phyloP scores from a whole-genome alignment of 2,113 vertebrate genomes.

The Oryzias curvinotus region DNA sequence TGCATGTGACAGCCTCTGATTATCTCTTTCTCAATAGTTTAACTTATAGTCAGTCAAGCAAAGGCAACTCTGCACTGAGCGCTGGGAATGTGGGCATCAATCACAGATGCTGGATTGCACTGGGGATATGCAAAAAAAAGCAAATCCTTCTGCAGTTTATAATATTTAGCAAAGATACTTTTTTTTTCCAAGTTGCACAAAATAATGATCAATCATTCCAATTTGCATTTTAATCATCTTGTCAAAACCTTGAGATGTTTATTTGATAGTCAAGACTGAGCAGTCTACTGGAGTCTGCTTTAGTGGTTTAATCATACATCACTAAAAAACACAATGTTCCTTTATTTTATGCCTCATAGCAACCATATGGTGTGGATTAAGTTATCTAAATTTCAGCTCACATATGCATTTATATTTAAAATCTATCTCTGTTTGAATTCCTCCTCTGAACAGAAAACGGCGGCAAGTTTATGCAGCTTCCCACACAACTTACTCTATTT shows the following conservation, averaged over 20 bases:
- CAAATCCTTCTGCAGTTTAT: slow-evolving; percentile 29
- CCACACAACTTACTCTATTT: too few species aligned
- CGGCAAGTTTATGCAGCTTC: neutral
- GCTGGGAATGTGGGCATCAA: slow-evolving; percentile 10
- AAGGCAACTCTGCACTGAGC: too few species aligned
- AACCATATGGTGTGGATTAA: neutral
- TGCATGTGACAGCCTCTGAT: slow-evolving; percentile 29
- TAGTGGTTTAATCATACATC: neutral
- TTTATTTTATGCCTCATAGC: neutral
- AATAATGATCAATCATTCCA: slow-evolving; percentile 17
- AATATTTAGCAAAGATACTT: slow-evolving; percentile 23
- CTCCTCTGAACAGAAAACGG: neutral
- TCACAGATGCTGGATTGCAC: slow-evolving; percentile 31
- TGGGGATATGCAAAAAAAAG: neutral
- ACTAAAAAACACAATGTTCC: neutral
- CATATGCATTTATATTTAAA: neutral
- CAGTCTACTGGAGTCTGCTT: neutral
- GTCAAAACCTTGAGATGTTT: too few species aligned
- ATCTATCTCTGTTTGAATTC: too few species aligned
- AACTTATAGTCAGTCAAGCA: too few species aligned
- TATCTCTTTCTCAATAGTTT: slow-evolving; percentile 3
- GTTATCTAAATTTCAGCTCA: neutral
- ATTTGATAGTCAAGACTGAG: too few species aligned
- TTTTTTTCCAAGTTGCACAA: slow-evolving; percentile 14
- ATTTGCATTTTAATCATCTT: slow-evolving; percentile 3